Evolutionary conservation across 1,140 invertebrate species (phyloP).

Genomic region (Branchinecta lynchi): DNA sequence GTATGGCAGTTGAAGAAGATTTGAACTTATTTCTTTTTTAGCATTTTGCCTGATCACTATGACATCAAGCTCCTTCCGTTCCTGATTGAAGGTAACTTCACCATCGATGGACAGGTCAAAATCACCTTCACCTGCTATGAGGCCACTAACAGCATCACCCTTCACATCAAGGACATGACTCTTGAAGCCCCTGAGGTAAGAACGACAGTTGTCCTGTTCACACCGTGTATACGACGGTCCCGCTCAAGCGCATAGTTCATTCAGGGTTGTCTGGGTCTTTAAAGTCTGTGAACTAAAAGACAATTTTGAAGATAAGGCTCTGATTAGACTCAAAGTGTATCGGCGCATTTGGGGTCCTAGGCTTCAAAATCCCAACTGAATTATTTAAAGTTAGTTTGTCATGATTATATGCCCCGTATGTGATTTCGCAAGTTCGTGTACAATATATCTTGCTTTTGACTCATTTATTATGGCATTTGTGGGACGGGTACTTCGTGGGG

Average conservation of each 20-base stretch:
- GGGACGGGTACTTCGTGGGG: too few relatives aligned
- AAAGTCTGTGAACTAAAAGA: too few relatives aligned
- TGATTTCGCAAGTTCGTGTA: too few relatives aligned
- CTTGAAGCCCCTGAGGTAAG: conserved; percentile 17
- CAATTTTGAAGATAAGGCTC: too few relatives aligned
- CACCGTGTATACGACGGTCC: not conserved
- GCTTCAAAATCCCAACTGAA: too few relatives aligned
- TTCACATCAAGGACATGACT: conserved; percentile 33
- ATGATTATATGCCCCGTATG: too few relatives aligned
- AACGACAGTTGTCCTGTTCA: not conserved
- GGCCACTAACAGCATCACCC: conserved; percentile 33
- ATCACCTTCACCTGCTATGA: conserved; percentile 31
- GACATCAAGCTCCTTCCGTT: conserved; percentile 26
- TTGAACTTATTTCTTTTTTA: not conserved
- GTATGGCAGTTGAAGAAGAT: too few relatives aligned
- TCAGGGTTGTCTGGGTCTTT: not conserved
- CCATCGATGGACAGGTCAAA: conserved; percentile 27
- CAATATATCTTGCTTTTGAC: too few relatives aligned
- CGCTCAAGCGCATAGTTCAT: not conserved
- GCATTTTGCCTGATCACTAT: conserved; percentile 26
- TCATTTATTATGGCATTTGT: too few relatives aligned
- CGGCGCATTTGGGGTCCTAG: too few relatives aligned
- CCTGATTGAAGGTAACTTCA: conserved; percentile 27
- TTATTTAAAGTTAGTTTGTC: too few relatives aligned
- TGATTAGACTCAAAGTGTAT: too few relatives aligned